Evolutionary conservation across 2,797 vertebrate species (phyloP).

Genomic region (Alauda arvensis): DNA sequence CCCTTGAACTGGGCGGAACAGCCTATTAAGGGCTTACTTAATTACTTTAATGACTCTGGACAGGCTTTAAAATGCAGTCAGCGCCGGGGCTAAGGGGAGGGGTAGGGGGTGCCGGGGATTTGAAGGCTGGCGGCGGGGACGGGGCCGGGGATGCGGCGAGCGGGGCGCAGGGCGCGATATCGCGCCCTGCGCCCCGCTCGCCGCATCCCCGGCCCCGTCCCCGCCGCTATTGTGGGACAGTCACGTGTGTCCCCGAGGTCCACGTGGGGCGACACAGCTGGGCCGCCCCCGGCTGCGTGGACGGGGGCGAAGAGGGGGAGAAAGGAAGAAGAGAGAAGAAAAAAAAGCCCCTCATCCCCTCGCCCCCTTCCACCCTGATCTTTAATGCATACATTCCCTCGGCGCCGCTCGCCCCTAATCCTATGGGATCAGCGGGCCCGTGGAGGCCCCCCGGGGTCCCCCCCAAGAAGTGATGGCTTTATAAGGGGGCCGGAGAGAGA

Average conservation of each 20-base stretch:
- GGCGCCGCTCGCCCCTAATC: conserved; percentile 85
- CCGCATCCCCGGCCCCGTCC: conserved; percentile 78
- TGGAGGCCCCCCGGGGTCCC: conserved; percentile 79
- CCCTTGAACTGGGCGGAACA: conserved; percentile 98
- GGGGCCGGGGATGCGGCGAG: conserved; percentile 65
- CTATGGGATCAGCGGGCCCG: conserved; percentile 85
- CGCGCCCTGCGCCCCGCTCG: conserved; percentile 76
- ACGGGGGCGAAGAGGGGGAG: background rate
- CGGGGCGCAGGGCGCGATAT: conserved; percentile 72
- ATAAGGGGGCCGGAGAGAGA: conserved; percentile 76
- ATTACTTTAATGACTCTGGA: conserved; percentile 98
- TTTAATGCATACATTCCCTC: conserved; percentile 90
- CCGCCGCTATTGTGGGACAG: conserved; percentile 80
- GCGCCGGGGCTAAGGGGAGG: conserved; percentile 78
- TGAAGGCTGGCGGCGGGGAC: conserved; percentile 86
- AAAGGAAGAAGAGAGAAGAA: background rate
- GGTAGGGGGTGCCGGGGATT: conserved; percentile 83
- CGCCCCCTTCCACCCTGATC: conserved; percentile 86
- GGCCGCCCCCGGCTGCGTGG: conserved; percentile 79
- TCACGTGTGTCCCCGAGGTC: conserved; percentile 93
- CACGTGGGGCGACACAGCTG: conserved; percentile 98
- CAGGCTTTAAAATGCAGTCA: conserved; percentile 92
- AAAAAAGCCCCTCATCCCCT: conserved; percentile 47
- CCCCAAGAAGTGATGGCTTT: conserved; percentile 80
- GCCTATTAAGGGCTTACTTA: conserved; percentile 99